Percentiles rank a stretch among this genome's conserved stretches.
These are phyloP conservation scores for Spodoptera litura DNA, from an alignment of 1,140 invertebrate genomes.

Conservation along the genomic window DNA sequence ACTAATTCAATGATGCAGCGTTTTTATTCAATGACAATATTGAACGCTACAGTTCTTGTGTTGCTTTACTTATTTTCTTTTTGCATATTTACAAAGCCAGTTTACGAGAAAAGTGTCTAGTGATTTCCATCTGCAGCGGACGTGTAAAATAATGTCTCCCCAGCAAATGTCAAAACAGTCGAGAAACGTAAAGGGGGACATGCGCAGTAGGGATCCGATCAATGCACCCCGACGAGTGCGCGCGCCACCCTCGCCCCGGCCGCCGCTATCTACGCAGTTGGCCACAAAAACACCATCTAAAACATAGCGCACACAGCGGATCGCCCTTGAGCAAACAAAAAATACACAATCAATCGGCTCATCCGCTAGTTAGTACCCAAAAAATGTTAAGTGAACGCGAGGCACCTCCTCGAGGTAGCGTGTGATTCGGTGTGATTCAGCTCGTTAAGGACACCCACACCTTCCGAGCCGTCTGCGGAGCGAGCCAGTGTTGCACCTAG, in stretches of 20 bases:
- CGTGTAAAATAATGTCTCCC: slow-evolving; percentile 51
- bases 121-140: slow-evolving; percentile 47
- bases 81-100: background rate
- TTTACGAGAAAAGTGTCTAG: slow-evolving; percentile 7
- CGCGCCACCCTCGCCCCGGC: slow-evolving; percentile 75
- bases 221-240: slow-evolving; percentile 79
- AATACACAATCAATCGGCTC: slow-evolving; percentile 60
- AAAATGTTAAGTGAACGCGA: slow-evolving; percentile 56
- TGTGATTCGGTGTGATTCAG: slow-evolving; percentile 66
- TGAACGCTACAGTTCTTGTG: slow-evolving; percentile 7
- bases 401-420: slow-evolving; percentile 55
- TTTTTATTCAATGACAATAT: slow-evolving; percentile 7
- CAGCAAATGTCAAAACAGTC: slow-evolving; percentile 79
- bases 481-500: slow-evolving; percentile 60
- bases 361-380: slow-evolving; percentile 55
- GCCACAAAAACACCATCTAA: slow-evolving; percentile 76
- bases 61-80: background rate
- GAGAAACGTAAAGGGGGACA: slow-evolving; percentile 69
- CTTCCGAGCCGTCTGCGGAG: slow-evolving; percentile 49
- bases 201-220: slow-evolving; percentile 80
- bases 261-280: slow-evolving; percentile 80
- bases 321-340: slow-evolving; percentile 74
- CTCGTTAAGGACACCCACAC: slow-evolving; percentile 74
- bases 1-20: slow-evolving; percentile 27
- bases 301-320: slow-evolving; percentile 64